These are phyloP conservation scores for Lagenorhynchus albirostris DNA, from an alignment of 2,113 vertebrate species.

Conservation along the genomic window DNA sequence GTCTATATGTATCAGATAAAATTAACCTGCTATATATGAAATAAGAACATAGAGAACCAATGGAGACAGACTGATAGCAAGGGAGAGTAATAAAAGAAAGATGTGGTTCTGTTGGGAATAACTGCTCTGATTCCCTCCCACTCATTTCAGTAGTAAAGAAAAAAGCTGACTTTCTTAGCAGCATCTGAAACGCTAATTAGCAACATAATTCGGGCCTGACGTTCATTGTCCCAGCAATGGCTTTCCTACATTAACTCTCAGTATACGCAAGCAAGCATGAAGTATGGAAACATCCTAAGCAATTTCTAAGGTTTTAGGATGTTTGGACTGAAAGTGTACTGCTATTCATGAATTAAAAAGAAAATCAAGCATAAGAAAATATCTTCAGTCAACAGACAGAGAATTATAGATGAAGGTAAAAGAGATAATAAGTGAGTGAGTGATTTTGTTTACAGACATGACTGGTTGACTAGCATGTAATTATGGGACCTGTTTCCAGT, in stretches of 20 bases:
- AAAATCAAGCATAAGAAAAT: constrained; percentile 36
- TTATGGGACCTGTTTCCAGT: constrained; percentile 74
- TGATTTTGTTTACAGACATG: constrained; percentile 77
- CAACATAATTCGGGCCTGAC: constrained; percentile 65
- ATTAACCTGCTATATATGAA: constrained; percentile 36
- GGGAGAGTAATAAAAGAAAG: constrained; percentile 36
- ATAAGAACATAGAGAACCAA: constrained; percentile 28
- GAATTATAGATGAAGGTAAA: constrained; percentile 73
- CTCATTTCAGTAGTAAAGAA: constrained; percentile 22
- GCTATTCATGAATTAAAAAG: constrained; percentile 64
- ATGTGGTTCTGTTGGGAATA: constrained; percentile 43
- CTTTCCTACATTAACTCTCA: constrained; percentile 67
- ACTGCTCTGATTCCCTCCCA: constrained; percentile 50
- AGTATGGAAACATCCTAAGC: constrained; percentile 57
- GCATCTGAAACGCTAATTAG: constrained; percentile 74
- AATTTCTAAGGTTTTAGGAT: constrained; percentile 64
- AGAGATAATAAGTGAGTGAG: constrained; percentile 72
- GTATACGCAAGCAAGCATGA: constrained; percentile 57
- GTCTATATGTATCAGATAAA: constrained; percentile 46
- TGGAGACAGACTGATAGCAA: constrained; percentile 12
- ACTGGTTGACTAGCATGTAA: constrained; percentile 69
- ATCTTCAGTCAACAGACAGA: constrained; percentile 55
- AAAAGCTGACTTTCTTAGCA: constrained; percentile 54
- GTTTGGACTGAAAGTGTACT: constrained; percentile 60
- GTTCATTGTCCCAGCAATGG: constrained; percentile 59